Evolutionary conservation across 2,113 vertebrate species (phyloP).

Genomic region (Varanus komodoensis): DNA sequence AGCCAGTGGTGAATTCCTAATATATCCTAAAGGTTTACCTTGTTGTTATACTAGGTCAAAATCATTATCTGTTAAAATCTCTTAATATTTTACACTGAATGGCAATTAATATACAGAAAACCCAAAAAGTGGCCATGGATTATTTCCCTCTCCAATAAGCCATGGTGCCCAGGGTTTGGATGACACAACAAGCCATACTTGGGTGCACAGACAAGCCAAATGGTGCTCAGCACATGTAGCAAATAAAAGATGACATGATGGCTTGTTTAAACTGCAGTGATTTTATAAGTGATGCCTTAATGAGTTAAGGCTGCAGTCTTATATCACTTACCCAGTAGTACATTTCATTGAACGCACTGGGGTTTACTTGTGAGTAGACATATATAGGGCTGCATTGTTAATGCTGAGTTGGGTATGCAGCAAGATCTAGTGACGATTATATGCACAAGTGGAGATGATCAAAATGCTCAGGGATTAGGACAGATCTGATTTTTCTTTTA

Average conservation of each 20-base stretch:
- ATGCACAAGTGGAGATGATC: not conserved
- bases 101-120: too few relatives aligned
- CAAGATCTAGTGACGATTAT: not conserved
- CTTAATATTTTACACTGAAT: conserved; percentile 26
- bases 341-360: not conserved
- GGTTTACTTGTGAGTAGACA: not conserved
- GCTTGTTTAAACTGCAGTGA: too few relatives aligned
- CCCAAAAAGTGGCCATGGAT: too few relatives aligned
- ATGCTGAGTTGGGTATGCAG: not conserved
- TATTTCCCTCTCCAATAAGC: too few relatives aligned
- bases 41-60: conserved; percentile 50
- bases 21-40: not conserved
- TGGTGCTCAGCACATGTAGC: too few relatives aligned
- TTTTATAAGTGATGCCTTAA: not conserved
- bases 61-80: conserved; percentile 48
- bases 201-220: too few relatives aligned
- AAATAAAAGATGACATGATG: too few relatives aligned
- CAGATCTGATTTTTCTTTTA: conserved; percentile 33
- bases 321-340: not conserved
- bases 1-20: conserved; percentile 8
- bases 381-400: not conserved
- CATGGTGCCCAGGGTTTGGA: too few relatives aligned
- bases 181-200: too few relatives aligned
- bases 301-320: not conserved
- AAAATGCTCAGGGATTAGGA: not conserved